Evolutionary conservation across 1,140 invertebrate species (phyloP).

Genomic region (Diorhabda carinulata): DNA sequence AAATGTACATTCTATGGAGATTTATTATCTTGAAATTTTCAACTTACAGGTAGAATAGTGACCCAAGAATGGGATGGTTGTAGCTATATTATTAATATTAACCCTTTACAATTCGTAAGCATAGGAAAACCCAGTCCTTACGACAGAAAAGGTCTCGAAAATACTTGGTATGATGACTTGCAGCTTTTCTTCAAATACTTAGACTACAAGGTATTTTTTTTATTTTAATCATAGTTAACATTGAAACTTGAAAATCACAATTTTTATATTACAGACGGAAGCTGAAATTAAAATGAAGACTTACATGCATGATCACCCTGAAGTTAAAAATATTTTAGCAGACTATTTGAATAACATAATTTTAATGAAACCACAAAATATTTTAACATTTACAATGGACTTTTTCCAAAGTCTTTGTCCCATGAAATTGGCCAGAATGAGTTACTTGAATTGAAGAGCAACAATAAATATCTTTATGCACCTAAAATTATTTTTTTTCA

Average conservation of each 20-base stretch:
- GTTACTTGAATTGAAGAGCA: not conserved
- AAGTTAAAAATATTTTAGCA: slow-evolving; percentile 53
- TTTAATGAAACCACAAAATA: slow-evolving; percentile 56
- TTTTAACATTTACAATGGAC: slow-evolving; percentile 57
- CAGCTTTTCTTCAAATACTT: slow-evolving; percentile 58
- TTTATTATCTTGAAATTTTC: not conserved
- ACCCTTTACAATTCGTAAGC: slow-evolving; percentile 48
- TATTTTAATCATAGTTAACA: not conserved
- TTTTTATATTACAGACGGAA: slow-evolving; percentile 41
- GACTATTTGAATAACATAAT: slow-evolving; percentile 59
- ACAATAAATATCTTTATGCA: no score
- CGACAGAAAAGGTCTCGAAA: slow-evolving; percentile 45
- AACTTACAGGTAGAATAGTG: slow-evolving; percentile 49
- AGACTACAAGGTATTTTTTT: slow-evolving; percentile 54
- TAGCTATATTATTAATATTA: slow-evolving; percentile 53
- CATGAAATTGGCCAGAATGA: not conserved
- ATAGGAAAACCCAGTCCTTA: slow-evolving; percentile 45
- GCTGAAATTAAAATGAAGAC: slow-evolving; percentile 50
- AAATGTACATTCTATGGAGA: no score
- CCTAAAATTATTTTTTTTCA: no score
- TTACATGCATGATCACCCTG: slow-evolving; percentile 55
- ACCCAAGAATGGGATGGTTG: slow-evolving; percentile 55
- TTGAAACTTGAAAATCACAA: slow-evolving; percentile 16
- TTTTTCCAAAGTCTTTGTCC: slow-evolving; percentile 54
- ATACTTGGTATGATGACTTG: slow-evolving; percentile 54